Percentiles rank a stretch among this genome's conserved stretches.
Evolutionary conservation across 1,140 invertebrate genomes (phyloP).

Genomic region (Drosophila asahinai): DNA sequence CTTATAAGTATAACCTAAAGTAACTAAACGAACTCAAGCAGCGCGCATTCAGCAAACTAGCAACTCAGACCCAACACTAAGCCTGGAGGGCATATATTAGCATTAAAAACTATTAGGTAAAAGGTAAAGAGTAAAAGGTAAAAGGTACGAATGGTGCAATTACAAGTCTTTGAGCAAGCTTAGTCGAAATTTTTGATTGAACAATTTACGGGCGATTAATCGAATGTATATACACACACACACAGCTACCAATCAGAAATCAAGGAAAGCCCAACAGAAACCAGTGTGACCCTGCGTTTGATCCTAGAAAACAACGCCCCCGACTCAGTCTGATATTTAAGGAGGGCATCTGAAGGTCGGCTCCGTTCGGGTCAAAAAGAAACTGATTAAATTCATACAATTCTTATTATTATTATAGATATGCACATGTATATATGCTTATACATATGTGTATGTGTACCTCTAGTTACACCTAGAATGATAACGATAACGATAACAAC

Average conservation of each 20-base stretch:
- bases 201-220: slow-evolving; percentile 33
- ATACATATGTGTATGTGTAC: slow-evolving; percentile 41
- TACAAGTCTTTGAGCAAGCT: slow-evolving; percentile 71
- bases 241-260: neutral
- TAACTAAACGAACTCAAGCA: slow-evolving; percentile 44
- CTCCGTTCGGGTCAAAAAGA: slow-evolving; percentile 51
- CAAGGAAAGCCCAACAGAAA: neutral
- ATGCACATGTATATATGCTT: slow-evolving; percentile 38
- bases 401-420: slow-evolving; percentile 35
- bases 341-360: slow-evolving; percentile 15
- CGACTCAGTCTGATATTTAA: slow-evolving; percentile 43
- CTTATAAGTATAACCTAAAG: slow-evolving; percentile 70
- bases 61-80: slow-evolving; percentile 32
- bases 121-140: slow-evolving; percentile 1
- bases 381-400: slow-evolving; percentile 39
- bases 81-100: slow-evolving; percentile 17
- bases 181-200: slow-evolving; percentile 71
- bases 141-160: slow-evolving; percentile 65
- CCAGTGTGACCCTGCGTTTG: slow-evolving; percentile 3
- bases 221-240: slow-evolving; percentile 22
- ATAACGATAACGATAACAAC: slow-evolving; percentile 33
- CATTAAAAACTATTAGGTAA: slow-evolving; percentile 43
- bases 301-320: slow-evolving; percentile 22
- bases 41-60: slow-evolving; percentile 42
- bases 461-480: slow-evolving; percentile 42